Conservation (phyloP, 2,888 invertebrate species). For the Cheilosia urbana region DNA sequence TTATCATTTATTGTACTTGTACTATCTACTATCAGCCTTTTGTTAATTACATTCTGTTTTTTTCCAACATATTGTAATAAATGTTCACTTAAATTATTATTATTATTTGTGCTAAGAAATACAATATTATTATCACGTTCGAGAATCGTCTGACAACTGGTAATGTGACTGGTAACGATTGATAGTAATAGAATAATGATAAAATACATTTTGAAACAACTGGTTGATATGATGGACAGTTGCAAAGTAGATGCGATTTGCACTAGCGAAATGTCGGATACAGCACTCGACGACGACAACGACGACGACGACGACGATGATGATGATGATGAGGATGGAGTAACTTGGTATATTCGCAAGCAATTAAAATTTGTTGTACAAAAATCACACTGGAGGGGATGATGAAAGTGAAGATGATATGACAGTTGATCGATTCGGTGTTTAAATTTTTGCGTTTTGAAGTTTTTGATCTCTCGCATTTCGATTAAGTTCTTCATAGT, state of each 20-base stretch:
- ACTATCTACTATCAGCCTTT: slow-evolving; percentile 66
- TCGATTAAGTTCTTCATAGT: slow-evolving; percentile 45
- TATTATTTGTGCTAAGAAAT: slow-evolving; percentile 50
- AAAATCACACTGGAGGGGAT: slow-evolving; percentile 37
- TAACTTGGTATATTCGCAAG: slow-evolving; percentile 49
- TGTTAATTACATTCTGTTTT: slow-evolving; percentile 49
- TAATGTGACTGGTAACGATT: slow-evolving; percentile 56
- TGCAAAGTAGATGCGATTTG: slow-evolving; percentile 50
- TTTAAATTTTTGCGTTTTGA: slow-evolving; percentile 67
- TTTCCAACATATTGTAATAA: slow-evolving; percentile 40
- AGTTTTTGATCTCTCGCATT: slow-evolving; percentile 57
- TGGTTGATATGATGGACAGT: slow-evolving; percentile 46
- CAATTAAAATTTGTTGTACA: slow-evolving; percentile 54
- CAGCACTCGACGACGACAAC: background rate
- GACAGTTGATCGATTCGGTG: slow-evolving; percentile 26
- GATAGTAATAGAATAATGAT: slow-evolving; percentile 61
- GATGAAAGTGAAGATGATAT: slow-evolving; percentile 19
- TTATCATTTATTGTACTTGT: slow-evolving; percentile 35
- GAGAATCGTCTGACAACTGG: slow-evolving; percentile 55
- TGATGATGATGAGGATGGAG: slow-evolving; percentile 7
- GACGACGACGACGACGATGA: background rate
- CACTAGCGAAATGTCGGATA: slow-evolving; percentile 35
- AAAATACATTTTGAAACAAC: slow-evolving; percentile 56
- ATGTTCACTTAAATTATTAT: slow-evolving; percentile 60
- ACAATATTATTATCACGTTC: slow-evolving; percentile 58